Evolutionary conservation across 1,140 invertebrate species (phyloP).

Genomic region (Lucilia sericata): DNA sequence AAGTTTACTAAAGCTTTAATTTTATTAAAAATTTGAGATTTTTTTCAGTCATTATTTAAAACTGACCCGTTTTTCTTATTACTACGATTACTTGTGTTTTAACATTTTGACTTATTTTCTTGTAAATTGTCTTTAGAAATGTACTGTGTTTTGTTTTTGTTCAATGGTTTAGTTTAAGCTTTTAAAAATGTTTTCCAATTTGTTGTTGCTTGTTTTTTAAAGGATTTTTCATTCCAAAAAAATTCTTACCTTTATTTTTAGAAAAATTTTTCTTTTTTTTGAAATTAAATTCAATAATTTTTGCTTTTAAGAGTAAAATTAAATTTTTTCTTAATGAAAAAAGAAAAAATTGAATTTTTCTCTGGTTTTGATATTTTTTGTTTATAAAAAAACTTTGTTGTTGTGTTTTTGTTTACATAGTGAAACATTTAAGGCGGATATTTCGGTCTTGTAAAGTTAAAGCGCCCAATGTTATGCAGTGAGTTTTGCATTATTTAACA

Average conservation of each 20-base stretch:
- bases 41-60: not conserved
- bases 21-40: not conserved
- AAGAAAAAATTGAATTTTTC: conserved; percentile 39
- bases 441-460: conserved; percentile 67
- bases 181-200: not conserved
- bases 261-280: not conserved
- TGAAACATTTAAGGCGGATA: conserved; percentile 67
- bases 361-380: conserved; percentile 40
- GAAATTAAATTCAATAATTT: conserved; percentile 3
- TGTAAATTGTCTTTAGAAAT: not conserved
- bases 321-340: conserved; percentile 39
- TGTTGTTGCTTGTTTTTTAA: not conserved
- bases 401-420: conserved; percentile 51
- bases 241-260: conserved; percentile 4
- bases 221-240: not conserved
- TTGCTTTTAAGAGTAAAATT: conserved; percentile 32
- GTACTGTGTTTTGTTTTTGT: not conserved
- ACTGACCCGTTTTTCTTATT: not conserved
- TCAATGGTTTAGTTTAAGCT: too few relatives aligned
- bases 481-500: conserved; percentile 14
- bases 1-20: too few relatives aligned
- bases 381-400: conserved; percentile 36
- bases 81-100: not conserved
- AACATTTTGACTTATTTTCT: too few relatives aligned
- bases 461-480: conserved; percentile 58